Conservation (phyloP, 2,797 vertebrate species). For the Zenarchopterus dispar region DNA sequence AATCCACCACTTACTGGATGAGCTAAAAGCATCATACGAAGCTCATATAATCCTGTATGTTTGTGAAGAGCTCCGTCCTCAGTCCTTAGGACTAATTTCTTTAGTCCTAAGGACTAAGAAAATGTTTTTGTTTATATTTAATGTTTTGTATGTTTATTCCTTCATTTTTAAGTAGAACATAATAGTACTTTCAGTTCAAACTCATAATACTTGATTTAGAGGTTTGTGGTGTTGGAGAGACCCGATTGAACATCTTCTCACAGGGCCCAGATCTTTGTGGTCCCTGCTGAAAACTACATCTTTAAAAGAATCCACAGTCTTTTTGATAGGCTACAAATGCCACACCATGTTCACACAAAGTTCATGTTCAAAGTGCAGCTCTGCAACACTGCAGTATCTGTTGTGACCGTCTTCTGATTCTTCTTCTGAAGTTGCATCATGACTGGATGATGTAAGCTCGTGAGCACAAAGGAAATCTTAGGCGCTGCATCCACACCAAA, state of each 20-base stretch:
- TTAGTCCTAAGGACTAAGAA: too few relatives aligned
- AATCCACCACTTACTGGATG: background rate
- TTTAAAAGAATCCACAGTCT: constrained; percentile 19
- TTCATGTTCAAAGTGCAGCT: constrained; percentile 50
- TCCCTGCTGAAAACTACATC: background rate
- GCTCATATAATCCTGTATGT: too few relatives aligned
- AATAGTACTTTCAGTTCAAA: too few relatives aligned
- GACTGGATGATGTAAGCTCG: constrained; percentile 65
- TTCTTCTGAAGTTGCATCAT: constrained; percentile 66
- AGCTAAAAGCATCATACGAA: too few relatives aligned
- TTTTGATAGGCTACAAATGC: constrained; percentile 53
- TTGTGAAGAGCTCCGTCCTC: too few relatives aligned
- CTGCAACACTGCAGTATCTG: constrained; percentile 34
- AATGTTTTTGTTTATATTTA: too few relatives aligned
- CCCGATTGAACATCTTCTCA: background rate
- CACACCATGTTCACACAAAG: constrained; percentile 34
- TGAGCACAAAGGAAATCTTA: constrained; percentile 51
- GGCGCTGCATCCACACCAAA: constrained; percentile 16
- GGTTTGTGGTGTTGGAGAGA: too few relatives aligned
- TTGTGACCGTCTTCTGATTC: constrained; percentile 33
- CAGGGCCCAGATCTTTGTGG: background rate
- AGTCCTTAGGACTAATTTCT: too few relatives aligned
- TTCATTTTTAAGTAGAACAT: too few relatives aligned
- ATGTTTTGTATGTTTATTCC: too few relatives aligned
- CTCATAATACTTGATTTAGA: too few relatives aligned